phyloP scores from a whole-genome alignment of 2,113 vertebrate genomes.

The Axis porcinus region DNA sequence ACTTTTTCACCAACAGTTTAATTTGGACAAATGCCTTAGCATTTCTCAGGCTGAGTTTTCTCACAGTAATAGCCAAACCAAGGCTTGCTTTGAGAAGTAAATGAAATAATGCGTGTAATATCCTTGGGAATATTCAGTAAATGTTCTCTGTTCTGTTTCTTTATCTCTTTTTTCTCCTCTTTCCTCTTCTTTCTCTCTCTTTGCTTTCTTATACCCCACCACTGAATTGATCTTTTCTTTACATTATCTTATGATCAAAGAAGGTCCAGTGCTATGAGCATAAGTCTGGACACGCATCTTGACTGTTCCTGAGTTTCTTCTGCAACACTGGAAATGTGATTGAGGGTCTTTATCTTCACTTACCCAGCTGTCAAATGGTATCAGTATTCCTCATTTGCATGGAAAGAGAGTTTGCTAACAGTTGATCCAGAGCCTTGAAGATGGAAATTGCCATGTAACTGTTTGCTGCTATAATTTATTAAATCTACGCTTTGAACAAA shows the following conservation, averaged over 20 bases:
- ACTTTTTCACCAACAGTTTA: neutral
- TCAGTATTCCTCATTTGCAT: neutral
- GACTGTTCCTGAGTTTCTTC: neutral
- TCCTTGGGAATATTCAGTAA: neutral
- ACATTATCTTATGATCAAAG: neutral
- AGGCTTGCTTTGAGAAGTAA: neutral
- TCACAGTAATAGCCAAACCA: neutral
- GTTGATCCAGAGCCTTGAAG: conserved; percentile 13
- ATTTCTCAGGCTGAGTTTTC: conserved; percentile 7
- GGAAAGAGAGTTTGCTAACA: neutral
- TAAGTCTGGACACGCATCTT: neutral
- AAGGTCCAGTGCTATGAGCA: neutral
- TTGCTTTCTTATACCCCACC: neutral
- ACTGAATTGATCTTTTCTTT: neutral
- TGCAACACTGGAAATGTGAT: neutral
- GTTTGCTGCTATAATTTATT: conserved; percentile 18
- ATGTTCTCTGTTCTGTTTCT: neutral
- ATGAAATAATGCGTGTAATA: neutral
- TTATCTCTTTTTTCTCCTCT: neutral
- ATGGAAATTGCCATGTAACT: conserved; percentile 5
- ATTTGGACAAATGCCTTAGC: neutral
- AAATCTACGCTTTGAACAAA: neutral
- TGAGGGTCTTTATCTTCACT: neutral
- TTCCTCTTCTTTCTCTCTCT: neutral
- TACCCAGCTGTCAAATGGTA: neutral